These are phyloP conservation scores for Jordanella pulchra DNA, from an alignment of 2,797 vertebrate genomes.

Conservation along the genomic window DNA sequence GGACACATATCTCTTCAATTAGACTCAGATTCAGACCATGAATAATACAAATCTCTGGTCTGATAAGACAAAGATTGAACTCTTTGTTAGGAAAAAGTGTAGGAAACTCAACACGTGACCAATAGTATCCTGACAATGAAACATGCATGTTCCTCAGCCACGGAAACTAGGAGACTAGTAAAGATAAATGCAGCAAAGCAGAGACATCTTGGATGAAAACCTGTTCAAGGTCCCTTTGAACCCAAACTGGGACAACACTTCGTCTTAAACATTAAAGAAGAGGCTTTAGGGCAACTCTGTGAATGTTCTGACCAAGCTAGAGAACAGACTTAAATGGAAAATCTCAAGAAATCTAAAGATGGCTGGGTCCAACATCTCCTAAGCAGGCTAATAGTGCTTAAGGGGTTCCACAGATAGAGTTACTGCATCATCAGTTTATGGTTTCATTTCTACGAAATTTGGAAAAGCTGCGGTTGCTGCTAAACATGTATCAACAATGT, in stretches of 20 bases:
- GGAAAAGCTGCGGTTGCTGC: not conserved
- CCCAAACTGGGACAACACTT: not conserved
- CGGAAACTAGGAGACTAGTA: not conserved
- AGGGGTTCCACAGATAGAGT: too few species aligned
- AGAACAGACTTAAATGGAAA: not conserved
- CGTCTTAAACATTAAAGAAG: not conserved
- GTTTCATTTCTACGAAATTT: not conserved
- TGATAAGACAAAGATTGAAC: not conserved
- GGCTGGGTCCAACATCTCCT: not conserved
- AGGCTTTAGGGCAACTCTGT: not conserved
- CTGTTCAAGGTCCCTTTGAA: not conserved
- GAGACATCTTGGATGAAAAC: not conserved
- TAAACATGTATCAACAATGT: not conserved
- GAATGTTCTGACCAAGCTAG: not conserved
- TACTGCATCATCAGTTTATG: not conserved
- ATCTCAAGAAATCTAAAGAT: not conserved
- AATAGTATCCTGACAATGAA: not conserved
- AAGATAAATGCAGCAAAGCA: not conserved
- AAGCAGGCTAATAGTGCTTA: not conserved
- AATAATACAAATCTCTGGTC: not conserved
- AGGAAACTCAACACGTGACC: not conserved
- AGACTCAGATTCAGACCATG: not conserved
- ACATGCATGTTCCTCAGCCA: not conserved
- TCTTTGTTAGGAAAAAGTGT: not conserved
- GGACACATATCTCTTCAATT: too few species aligned